A percentile compares a stretch with the other conserved stretches of the same genome.
Conservation (phyloP, 92 coral and sea anemone species). For the Ricordea florida region DNA sequence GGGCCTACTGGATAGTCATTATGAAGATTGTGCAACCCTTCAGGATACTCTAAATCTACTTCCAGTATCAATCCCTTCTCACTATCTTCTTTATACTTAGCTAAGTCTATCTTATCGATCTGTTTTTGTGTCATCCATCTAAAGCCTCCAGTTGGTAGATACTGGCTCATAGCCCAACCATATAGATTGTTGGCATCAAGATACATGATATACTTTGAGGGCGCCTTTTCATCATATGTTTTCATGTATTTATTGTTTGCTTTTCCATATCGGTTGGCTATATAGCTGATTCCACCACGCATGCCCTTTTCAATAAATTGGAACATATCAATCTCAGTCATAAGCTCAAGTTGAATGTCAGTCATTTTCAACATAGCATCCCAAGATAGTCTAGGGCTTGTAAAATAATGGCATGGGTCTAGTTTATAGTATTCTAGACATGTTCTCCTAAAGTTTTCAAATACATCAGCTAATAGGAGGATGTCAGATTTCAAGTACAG, state of each 20-base stretch:
- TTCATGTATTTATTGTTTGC: constrained; percentile 17
- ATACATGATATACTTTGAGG: neutral
- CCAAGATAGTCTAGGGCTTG: constrained; percentile 41
- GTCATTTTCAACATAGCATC: constrained; percentile 48
- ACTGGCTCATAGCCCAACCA: constrained; percentile 15
- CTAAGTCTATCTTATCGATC: neutral
- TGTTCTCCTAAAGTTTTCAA: constrained; percentile 38
- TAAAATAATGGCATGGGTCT: constrained; percentile 48
- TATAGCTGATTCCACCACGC: constrained; percentile 22
- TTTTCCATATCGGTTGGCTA: constrained; percentile 10
- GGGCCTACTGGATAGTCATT: neutral
- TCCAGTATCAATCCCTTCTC: constrained; percentile 10
- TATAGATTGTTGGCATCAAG: constrained; percentile 35
- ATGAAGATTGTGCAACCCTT: constrained; percentile 14
- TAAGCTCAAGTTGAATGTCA: constrained; percentile 1
- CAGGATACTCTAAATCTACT: constrained; percentile 10
- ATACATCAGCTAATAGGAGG: constrained; percentile 28
- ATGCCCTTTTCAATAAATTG: constrained; percentile 27
- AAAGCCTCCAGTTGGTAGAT: constrained; percentile 13
- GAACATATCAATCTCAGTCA: constrained; percentile 34
- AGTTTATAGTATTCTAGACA: constrained; percentile 27
- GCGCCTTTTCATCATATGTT: neutral
- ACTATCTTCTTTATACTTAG: neutral
- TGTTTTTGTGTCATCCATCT: constrained; percentile 3
- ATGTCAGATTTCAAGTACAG: constrained; percentile 21